A percentile compares a stretch with the other conserved stretches of the same genome.
These are phyloP conservation scores for Tarsius wallacei DNA, from an alignment of 2,797 vertebrate genomes.

Conservation along the genomic window DNA sequence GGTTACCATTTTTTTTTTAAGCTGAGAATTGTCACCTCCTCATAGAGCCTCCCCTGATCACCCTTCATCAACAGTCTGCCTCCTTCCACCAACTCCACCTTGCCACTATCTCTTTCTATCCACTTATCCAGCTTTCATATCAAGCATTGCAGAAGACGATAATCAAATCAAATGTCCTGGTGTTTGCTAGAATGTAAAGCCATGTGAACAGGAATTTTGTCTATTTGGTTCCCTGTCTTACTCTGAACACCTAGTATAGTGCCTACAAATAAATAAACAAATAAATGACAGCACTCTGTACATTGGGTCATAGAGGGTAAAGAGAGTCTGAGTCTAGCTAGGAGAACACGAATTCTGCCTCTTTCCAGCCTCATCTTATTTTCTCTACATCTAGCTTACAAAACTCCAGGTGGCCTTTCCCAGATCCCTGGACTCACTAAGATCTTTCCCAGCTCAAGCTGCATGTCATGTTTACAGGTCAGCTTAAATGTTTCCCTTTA, in stretches of 20 bases:
- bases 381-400: neutral
- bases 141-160: neutral
- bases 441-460: neutral
- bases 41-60: neutral
- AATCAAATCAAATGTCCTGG: neutral
- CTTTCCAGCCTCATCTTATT: neutral
- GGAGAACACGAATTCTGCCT: neutral
- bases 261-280: neutral
- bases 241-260: neutral
- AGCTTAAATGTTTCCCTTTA: neutral
- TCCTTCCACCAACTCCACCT: neutral
- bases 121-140: neutral
- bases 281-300: neutral
- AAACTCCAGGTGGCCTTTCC: neutral
- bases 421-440: neutral
- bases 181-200: neutral
- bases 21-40: neutral
- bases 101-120: neutral
- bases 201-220: neutral
- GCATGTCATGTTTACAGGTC: neutral
- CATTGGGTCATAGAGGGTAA: neutral
- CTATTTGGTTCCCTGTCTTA: neutral
- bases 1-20: neutral
- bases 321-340: neutral
- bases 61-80: neutral